Percentiles rank a stretch among this genome's conserved stretches.
Evolutionary conservation across 92 coral and sea anemone species (phyloP).

Genomic region (Actinernus sp.): DNA sequence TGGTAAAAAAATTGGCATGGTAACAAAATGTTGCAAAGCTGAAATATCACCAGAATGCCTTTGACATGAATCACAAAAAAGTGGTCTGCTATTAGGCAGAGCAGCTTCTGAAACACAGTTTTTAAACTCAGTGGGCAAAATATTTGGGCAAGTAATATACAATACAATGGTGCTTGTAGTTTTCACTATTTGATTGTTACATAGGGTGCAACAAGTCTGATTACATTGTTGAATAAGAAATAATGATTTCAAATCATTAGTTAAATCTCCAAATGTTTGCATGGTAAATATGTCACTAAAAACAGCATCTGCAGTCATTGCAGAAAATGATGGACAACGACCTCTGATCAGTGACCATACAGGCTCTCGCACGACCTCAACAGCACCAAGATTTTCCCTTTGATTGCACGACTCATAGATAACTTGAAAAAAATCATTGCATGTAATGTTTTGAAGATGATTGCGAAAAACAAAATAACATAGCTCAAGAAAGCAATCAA

Average conservation of each 20-base stretch:
- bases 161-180: conserved; percentile 53
- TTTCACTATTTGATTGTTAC: conserved; percentile 54
- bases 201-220: conserved; percentile 23
- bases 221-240: conserved; percentile 52
- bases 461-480: conserved; percentile 32
- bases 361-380: conserved; percentile 56
- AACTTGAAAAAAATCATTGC: conserved; percentile 55
- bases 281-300: conserved; percentile 67
- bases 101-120: conserved; percentile 61
- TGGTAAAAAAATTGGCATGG: conserved; percentile 23
- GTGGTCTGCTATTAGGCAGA: conserved; percentile 53
- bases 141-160: conserved; percentile 51
- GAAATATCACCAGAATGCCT: conserved; percentile 62
- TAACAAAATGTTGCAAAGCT: conserved; percentile 61
- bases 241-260: conserved; percentile 45
- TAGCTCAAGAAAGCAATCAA: conserved; percentile 69
- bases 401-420: conserved; percentile 35
- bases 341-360: conserved; percentile 54
- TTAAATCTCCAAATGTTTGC: conserved; percentile 50
- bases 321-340: conserved; percentile 40
- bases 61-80: conserved; percentile 54
- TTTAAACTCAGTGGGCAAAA: conserved; percentile 26
- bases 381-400: conserved; percentile 42
- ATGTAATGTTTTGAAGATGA: conserved; percentile 36
- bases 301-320: conserved; percentile 75